phyloP scores from a whole-genome alignment of 2,113 vertebrate species.

The Ginglymostoma cirratum region DNA sequence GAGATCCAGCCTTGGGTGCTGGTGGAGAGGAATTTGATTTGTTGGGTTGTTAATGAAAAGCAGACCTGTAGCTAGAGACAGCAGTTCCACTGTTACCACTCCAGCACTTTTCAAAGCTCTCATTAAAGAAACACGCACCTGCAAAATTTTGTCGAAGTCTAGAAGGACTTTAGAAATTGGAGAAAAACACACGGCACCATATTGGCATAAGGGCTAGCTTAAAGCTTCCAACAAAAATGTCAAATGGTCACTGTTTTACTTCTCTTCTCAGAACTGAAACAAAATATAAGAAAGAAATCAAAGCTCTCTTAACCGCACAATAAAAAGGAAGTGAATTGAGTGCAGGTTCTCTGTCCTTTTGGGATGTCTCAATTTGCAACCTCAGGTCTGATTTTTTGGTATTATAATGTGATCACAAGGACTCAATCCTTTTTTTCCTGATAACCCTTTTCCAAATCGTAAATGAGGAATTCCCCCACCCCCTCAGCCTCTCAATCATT shows the following conservation, averaged over 20 bases:
- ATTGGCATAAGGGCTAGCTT: neutral
- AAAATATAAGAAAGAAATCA: neutral
- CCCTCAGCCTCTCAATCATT: neutral
- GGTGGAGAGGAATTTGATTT: constrained; percentile 67
- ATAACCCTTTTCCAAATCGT: neutral
- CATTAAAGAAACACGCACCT: constrained; percentile 37
- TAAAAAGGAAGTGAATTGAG: neutral
- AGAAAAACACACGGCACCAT: neutral
- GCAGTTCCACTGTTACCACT: constrained; percentile 66
- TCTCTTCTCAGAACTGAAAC: neutral
- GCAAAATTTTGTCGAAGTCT: neutral
- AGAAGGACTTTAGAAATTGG: neutral
- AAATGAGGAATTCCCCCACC: neutral
- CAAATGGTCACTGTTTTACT: neutral
- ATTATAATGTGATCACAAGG: neutral
- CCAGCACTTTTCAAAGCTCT: constrained; percentile 39
- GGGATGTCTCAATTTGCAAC: neutral
- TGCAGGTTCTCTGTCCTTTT: neutral
- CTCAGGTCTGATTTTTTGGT: too few relatives aligned
- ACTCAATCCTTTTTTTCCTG: neutral
- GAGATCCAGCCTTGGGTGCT: constrained; percentile 60
- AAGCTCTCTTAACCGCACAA: neutral
- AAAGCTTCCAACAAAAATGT: neutral
- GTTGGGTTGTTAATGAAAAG: constrained; percentile 67
- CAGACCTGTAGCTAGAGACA: constrained; percentile 67